These are phyloP conservation scores for Carcina quercana DNA, from an alignment of 2,888 invertebrate species.

Conservation along the genomic window DNA sequence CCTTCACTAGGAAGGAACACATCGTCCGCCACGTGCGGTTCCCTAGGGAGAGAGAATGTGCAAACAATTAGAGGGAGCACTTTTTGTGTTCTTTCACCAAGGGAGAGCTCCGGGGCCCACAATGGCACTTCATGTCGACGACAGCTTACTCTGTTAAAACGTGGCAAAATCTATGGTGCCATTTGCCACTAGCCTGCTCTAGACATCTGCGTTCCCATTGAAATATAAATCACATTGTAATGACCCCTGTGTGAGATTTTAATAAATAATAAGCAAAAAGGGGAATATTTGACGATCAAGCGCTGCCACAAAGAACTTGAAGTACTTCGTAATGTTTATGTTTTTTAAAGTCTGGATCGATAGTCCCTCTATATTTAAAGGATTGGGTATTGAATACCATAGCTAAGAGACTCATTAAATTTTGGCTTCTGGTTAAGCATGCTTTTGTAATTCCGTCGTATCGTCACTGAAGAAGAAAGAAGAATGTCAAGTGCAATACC, in stretches of 20 bases:
- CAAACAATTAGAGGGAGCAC: constrained; percentile 68
- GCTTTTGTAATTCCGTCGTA: too few species aligned
- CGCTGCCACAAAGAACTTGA: too few species aligned
- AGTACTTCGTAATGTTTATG: too few species aligned
- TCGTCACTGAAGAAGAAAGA: too few species aligned
- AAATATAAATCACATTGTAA: constrained; percentile 37
- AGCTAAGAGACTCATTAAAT: too few species aligned
- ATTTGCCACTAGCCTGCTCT: constrained; percentile 39
- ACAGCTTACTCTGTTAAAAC: constrained; percentile 50
- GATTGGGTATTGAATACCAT: too few species aligned
- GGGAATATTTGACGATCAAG: not conserved
- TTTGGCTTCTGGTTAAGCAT: too few species aligned
- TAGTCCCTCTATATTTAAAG: too few species aligned
- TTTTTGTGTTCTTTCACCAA: constrained; percentile 38
- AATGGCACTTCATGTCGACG: constrained; percentile 61
- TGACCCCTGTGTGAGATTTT: constrained; percentile 24
- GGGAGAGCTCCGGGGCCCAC: constrained; percentile 38
- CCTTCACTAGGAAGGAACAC: too few species aligned
- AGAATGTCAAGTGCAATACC: too few species aligned
- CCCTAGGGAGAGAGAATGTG: constrained; percentile 54
- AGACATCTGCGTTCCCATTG: constrained; percentile 61
- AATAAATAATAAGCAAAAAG: constrained; percentile 9
- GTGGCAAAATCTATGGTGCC: constrained; percentile 35
- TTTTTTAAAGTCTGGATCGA: too few species aligned
- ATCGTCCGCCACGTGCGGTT: constrained; percentile 29